These are phyloP conservation scores for Tachystola acroxantha DNA, from an alignment of 2,888 invertebrate species.

Conservation along the genomic window DNA sequence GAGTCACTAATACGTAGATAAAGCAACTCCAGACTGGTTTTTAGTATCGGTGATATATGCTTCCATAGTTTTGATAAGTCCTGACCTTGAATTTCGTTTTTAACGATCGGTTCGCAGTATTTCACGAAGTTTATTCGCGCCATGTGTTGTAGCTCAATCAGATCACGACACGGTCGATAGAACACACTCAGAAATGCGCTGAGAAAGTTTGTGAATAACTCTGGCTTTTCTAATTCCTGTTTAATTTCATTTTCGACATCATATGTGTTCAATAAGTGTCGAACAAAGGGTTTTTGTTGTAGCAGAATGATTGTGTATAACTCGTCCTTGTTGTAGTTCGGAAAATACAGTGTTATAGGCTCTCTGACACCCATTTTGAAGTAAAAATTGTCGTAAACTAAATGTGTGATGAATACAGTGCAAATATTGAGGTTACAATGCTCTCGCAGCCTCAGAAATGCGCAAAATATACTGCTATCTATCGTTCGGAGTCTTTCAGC, in stretches of 20 bases:
- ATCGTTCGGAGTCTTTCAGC: conserved; percentile 87
- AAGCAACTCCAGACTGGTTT: conserved; percentile 85
- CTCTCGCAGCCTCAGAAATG: conserved; percentile 85
- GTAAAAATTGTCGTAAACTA: conserved; percentile 89
- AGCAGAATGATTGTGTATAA: conserved; percentile 66
- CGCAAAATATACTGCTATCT: conserved; percentile 85
- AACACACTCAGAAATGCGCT: conserved; percentile 91
- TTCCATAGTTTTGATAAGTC: conserved; percentile 88
- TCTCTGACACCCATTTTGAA: conserved; percentile 83
- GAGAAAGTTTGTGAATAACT: conserved; percentile 88
- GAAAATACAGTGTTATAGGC: conserved; percentile 85
- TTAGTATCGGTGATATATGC: conserved; percentile 86
- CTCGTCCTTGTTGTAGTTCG: conserved; percentile 89
- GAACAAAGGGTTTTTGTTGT: conserved; percentile 48
- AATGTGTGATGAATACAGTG: conserved; percentile 86
- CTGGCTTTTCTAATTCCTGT: conserved; percentile 54
- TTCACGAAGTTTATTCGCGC: conserved; percentile 86
- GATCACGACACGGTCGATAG: conserved; percentile 89
- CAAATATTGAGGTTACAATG: conserved; percentile 84
- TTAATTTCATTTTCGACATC: conserved; percentile 38
- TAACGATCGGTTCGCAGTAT: conserved; percentile 88
- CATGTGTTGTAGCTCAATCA: conserved; percentile 89
- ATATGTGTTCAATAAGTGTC: conserved; percentile 41
- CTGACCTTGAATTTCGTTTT: conserved; percentile 77
- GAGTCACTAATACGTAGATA: conserved; percentile 82